Conservation (phyloP, 2,113 vertebrate species). For the Zosterops hypoxanthus region DNA sequence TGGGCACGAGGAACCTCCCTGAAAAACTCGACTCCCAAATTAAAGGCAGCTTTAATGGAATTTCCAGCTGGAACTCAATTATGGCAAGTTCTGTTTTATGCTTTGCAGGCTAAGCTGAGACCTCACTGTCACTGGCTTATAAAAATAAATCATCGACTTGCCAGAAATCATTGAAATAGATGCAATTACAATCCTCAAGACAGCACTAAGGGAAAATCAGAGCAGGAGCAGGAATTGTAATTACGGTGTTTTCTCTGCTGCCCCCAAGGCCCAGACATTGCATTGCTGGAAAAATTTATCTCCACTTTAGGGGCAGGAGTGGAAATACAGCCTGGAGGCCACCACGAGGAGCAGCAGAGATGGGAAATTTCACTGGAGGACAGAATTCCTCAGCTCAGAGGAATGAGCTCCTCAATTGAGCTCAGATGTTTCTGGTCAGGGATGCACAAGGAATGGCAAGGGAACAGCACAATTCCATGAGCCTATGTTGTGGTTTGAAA, state of each 20-base stretch:
- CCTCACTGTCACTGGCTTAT: neutral
- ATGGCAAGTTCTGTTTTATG: neutral
- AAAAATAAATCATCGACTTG: neutral
- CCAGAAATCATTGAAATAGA: neutral
- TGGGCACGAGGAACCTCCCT: neutral
- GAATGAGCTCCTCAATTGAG: neutral
- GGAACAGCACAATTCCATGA: neutral
- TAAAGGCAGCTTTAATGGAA: neutral
- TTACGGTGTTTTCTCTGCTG: neutral
- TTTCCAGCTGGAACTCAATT: conserved; percentile 31
- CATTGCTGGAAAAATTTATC: neutral
- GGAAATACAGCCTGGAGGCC: neutral
- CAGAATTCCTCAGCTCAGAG: neutral
- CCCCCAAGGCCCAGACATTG: neutral
- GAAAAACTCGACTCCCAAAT: neutral
- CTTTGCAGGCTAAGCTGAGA: neutral
- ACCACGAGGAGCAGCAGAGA: no score
- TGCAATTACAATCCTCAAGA: neutral
- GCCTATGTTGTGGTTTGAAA: no score
- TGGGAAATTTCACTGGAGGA: no score
- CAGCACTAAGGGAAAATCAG: neutral
- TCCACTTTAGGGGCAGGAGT: neutral
- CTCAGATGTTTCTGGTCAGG: neutral
- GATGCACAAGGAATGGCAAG: neutral
- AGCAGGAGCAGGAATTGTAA: neutral